Base-by-base conservation (phyloP, 2,888 invertebrate genomes). In the Cryptus armator region DNA sequence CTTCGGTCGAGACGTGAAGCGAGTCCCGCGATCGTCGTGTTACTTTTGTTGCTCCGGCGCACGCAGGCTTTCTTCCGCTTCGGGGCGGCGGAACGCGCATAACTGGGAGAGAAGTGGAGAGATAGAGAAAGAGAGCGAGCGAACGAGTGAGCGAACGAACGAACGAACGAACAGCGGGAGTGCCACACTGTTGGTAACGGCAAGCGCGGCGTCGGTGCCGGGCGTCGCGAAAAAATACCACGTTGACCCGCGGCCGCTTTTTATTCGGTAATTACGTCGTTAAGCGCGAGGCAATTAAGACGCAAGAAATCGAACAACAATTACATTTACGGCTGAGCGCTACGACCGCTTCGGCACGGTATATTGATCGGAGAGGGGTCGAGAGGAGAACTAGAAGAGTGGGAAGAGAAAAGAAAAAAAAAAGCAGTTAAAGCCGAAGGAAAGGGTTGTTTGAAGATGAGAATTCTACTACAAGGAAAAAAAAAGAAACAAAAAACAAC, bases 281-380 rank as follows among this genome's bases (percentile, higher is more conserved):
- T 93, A 92, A 92, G 90, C 90, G 89, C 89, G 85, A 85, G 89
- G 90, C 91, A 92, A 93, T 93, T 93, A 93, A 92, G 91, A 91
- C 90, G 90, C 90, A 92, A 92, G 92, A 92, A 92, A 92, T 92
- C 91, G 91, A 92, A 91, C 91, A 91, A 91, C 92, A 90, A 92
- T 92, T 91, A 90, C 91, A 90, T 91, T 92, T 92, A 92, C 90
- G 88, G 88, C 89, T 78, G 83, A 82, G 83, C 64, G 68, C 68
- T 37, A 56, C 81, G 32, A 86, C 86, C 80, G 87, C 87, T 88
- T 88, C 87, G 88, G 87, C 86, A 89, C 89, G 89, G 88, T 86
- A 89, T 91, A 92, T 92, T 90, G 91, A 92, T 92, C 90, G 89
- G 86, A 86, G 85, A 87, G 79, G 72, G 68, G 85, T 78, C 86